Percentiles rank a stretch among this genome's conserved stretches.
Evolutionary conservation across 2,797 vertebrate genomes (phyloP).

Genomic region (Heliangelus exortis): DNA sequence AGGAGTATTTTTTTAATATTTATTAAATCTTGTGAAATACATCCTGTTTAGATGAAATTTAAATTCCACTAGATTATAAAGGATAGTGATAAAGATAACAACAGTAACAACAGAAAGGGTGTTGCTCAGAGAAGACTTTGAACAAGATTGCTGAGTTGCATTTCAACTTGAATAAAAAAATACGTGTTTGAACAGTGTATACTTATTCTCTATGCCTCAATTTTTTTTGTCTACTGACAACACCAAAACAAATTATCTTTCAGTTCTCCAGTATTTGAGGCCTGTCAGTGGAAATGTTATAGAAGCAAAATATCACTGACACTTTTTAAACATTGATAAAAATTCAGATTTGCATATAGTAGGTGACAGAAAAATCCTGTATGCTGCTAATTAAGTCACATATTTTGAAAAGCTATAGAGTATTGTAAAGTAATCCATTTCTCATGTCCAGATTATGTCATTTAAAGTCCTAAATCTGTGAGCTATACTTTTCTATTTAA

Average conservation of each 20-base stretch:
- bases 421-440: background rate
- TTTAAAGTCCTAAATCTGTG: background rate
- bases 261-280: background rate
- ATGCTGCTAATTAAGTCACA: background rate
- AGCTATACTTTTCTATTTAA: background rate
- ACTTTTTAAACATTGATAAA: background rate
- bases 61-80: background rate
- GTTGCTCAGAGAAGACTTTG: background rate
- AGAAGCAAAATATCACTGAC: background rate
- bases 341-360: background rate
- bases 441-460: background rate
- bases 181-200: background rate
- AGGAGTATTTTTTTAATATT: background rate
- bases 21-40: background rate
- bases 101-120: background rate
- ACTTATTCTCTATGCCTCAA: background rate
- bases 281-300: background rate
- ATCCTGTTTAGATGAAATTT: background rate
- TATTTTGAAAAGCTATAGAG: background rate
- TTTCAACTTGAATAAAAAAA: background rate
- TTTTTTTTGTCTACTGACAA: background rate
- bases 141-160: background rate
- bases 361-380: background rate
- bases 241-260: background rate
- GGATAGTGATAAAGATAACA: background rate